Base-by-base conservation (phyloP, 92 coral and sea anemone genomes). In the Ricordea florida region DNA sequence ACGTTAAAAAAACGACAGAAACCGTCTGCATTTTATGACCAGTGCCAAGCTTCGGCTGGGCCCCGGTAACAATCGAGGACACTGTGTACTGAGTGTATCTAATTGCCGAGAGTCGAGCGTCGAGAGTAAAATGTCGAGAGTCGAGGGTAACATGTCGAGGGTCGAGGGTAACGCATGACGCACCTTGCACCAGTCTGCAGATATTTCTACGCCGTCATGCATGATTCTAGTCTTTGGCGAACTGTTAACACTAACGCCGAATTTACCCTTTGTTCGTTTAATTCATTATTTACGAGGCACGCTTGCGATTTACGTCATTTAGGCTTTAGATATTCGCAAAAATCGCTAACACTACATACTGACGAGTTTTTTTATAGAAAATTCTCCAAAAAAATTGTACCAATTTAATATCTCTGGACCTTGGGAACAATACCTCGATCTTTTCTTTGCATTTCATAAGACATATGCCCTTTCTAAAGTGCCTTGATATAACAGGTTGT, bases 121-220 rank as follows among this genome's bases (percentile, higher is more conserved):
- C 40, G 49, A 35, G 74, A 47, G 63, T 25, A 76, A 76, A 63
- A 62, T 15, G 35, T 52, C 24, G 63, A 76, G 73, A 48, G 66
- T 63, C 74, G 62, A 41, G 62, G 73, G 25, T 40, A 62, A 64
- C 73, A 76, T 48, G 82, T n/a, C n/a, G n/a, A n/a, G n/a, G n/a
- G n/a, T n/a, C n/a, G n/a, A n/a, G n/a, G n/a, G n/a, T n/a, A 63
- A 76, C 74, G 74, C 82, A 75, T 62, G 62, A 44, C 80, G 36
- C 50, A 45, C 80, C 80, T 58, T 73, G 80, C 80, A 22, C 72
- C 62, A 62, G 73, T 76, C 72, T 76, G 82, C 82, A 76, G 64
- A 62, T 76, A 48, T 76, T 32, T 60, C 62, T 62, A 62, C 30
- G 31, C 14, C 29, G 72, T 76, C 63, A 76, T 63, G 82, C 82